A percentile compares a stretch with the other conserved stretches of the same genome.
Evolutionary conservation across 2,888 invertebrate genomes (phyloP).

Genomic region (Chesias legatella): DNA sequence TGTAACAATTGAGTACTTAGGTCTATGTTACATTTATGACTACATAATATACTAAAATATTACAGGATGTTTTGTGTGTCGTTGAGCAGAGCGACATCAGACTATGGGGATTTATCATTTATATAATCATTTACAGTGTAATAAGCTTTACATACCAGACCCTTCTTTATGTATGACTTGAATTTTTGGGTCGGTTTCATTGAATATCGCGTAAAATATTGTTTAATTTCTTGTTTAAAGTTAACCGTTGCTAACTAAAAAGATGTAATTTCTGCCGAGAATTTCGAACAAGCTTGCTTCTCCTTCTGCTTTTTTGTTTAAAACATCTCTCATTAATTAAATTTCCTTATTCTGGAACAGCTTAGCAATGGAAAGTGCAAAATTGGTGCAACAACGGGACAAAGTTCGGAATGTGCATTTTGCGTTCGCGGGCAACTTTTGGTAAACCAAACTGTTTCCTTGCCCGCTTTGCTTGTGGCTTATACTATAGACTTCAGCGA

Average conservation of each 20-base stretch:
- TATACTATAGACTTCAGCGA: neutral
- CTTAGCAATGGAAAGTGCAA: slow-evolving; percentile 3
- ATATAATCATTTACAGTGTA: no score
- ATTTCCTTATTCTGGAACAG: slow-evolving; percentile 1
- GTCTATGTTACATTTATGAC: no score
- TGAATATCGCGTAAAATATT: no score
- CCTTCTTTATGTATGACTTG: no score
- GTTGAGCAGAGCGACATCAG: no score
- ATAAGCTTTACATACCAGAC: no score
- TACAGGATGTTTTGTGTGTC: no score
- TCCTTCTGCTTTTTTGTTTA: neutral
- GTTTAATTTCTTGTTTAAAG: no score
- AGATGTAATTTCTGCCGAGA: neutral
- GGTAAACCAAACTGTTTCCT: slow-evolving; percentile 12
- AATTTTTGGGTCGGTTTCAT: no score
- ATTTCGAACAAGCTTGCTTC: slow-evolving; percentile 1
- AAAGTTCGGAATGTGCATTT: slow-evolving; percentile 15
- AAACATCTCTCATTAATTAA: slow-evolving; percentile 1
- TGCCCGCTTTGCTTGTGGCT: neutral
- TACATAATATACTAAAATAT: no score
- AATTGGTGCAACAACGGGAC: slow-evolving; percentile 12
- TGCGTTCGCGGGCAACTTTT: slow-evolving; percentile 10
- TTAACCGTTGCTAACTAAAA: neutral
- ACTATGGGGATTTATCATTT: no score
- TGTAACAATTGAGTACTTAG: no score